Base-by-base conservation (phyloP, 2,797 vertebrate genomes). In the Spatula clypeata region DNA sequence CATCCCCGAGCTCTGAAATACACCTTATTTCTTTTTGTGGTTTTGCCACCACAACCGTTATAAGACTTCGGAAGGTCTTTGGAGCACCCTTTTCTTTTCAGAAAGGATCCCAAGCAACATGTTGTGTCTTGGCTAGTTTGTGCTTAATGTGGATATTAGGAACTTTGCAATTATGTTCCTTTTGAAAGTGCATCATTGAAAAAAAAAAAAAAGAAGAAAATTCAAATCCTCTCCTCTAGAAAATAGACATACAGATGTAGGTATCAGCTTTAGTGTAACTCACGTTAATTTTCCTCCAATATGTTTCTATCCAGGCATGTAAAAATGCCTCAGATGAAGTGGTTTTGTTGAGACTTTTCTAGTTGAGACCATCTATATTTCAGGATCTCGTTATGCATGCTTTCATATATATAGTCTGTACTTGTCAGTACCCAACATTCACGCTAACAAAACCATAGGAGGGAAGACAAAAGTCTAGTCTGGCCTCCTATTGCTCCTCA, bases 11-110 rank as follows among this genome's bases (percentile, higher is more conserved):
- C 1, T 21, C 55, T 36, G 13, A 60, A 82, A 18, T 36, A 21
- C 0, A 27, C 0, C 0, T 73, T 86, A 0, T 60, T 91, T 53
- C 27, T 44, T 77, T 45, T 44, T 17, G 42, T 42, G 42, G 2
- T 65, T 93, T 91, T 72, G 51, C 65, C 88, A 47, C 24, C 53
- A 62, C 27, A 32, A 60, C n/a, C 69, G 47, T 21, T 24, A n/a
- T 61, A 61, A 84, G 85, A 53, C 49, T 73, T 61, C 21, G 17
- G 26, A 24, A 69, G 57, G 70, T 53, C 55, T 77, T 80, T 36
- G 61, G 73, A 53, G 36, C 40, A 29, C 44, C 71, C 42, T 76
- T 75, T 72, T 21, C 44, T 55, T 89, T 89, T 57, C 73, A 45
- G 61, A 86, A 76, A 61, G 61, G 34, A 70, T 34, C 74, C 49